A percentile compares a stretch with the other conserved stretches of the same genome.
These are phyloP conservation scores for Aporophyla nigra DNA, from an alignment of 2,888 invertebrate species.

Conservation along the genomic window DNA sequence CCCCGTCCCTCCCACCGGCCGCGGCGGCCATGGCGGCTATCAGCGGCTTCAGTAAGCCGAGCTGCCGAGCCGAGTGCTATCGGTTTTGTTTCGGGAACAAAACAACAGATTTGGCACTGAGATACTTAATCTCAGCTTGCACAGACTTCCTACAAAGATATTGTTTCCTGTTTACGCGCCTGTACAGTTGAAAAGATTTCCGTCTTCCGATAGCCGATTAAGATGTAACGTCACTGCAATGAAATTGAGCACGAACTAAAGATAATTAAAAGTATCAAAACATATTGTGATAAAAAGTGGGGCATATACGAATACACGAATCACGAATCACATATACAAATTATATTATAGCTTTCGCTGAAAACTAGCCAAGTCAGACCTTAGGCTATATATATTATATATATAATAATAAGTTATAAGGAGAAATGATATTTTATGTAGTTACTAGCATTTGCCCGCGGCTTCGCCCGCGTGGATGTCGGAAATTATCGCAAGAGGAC, in stretches of 20 bases:
- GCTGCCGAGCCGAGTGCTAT: not conserved
- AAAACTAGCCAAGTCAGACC: no score
- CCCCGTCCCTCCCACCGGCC: not conserved
- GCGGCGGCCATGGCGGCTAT: not conserved
- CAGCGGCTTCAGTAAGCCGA: not conserved
- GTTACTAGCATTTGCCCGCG: no score
- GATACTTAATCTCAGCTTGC: constrained; percentile 4
- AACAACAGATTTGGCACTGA: constrained; percentile 25
- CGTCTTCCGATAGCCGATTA: not conserved
- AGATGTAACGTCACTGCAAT: not conserved
- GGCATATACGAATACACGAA: no score
- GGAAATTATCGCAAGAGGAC: no score
- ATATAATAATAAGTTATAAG: no score
- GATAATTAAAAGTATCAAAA: no score
- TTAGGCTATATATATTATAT: no score
- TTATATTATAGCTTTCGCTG: no score
- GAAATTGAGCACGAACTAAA: not conserved
- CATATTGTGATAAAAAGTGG: no score
- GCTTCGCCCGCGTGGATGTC: no score
- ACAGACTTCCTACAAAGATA: constrained; percentile 19
- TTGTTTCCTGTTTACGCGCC: constrained; percentile 27
- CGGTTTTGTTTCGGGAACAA: constrained; percentile 10
- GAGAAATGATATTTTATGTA: no score
- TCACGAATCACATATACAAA: no score
- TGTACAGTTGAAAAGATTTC: not conserved